These are phyloP conservation scores for Pyxicephalus adspersus DNA, from an alignment of 2,113 vertebrate genomes.

Conservation along the genomic window DNA sequence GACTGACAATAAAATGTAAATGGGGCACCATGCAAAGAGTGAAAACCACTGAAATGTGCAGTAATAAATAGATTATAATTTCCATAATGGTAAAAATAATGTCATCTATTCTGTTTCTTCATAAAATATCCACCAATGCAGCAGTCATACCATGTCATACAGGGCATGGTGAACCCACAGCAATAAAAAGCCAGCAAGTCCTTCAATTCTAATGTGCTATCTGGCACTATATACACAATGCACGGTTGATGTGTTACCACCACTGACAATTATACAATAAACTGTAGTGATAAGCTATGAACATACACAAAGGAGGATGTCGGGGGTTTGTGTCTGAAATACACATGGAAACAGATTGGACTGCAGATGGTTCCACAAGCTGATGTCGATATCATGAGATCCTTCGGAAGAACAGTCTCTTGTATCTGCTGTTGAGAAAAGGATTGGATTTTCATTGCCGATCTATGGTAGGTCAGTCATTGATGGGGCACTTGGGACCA, in stretches of 20 bases:
- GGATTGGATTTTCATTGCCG: no score
- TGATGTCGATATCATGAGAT: no score
- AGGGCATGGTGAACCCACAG: conserved; percentile 15
- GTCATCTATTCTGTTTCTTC: conserved; percentile 12
- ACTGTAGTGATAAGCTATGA: conserved; percentile 29
- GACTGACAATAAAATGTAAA: neutral
- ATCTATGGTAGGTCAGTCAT: no score
- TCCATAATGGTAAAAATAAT: conserved; percentile 4
- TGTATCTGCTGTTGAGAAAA: no score
- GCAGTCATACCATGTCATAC: conserved; percentile 17
- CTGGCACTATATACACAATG: conserved; percentile 21
- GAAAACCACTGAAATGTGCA: conserved; percentile 13
- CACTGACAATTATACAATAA: conserved; percentile 11
- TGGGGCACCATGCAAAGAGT: conserved; percentile 17
- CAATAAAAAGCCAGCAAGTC: conserved; percentile 5
- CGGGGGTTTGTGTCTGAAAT: neutral
- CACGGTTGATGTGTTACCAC: neutral
- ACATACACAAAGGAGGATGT: neutral
- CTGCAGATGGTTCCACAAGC: neutral
- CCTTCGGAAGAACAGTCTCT: no score
- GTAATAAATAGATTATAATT: neutral
- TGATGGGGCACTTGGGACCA: no score
- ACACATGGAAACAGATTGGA: neutral
- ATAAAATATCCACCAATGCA: conserved; percentile 39
- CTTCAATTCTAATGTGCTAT: neutral